These are phyloP conservation scores for Chiroxiphia lanceolata DNA, from an alignment of 2,797 vertebrate species.

Conservation along the genomic window DNA sequence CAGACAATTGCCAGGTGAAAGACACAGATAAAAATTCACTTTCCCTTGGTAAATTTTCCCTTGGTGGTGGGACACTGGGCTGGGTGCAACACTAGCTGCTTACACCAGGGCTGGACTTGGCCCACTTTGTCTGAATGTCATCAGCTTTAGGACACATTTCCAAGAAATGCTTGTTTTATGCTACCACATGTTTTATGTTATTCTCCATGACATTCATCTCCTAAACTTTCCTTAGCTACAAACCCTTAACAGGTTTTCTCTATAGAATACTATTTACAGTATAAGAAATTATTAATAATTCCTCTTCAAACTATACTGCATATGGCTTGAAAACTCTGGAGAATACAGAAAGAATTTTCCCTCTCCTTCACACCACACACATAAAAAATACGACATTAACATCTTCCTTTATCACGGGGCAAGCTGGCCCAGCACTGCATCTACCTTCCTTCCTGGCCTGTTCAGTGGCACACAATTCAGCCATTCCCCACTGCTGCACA, in stretches of 20 bases:
- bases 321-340: slow-evolving; percentile 32
- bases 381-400: not conserved
- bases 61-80: not conserved
- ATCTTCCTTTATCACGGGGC: not conserved
- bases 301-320: slow-evolving; percentile 24
- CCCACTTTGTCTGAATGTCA: not conserved
- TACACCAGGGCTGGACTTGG: not conserved
- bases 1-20: not conserved
- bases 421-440: not conserved
- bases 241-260: slow-evolving; percentile 51
- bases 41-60: not conserved
- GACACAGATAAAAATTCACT: not conserved
- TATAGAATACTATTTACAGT: slow-evolving; percentile 45
- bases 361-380: not conserved
- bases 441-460: not conserved
- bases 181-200: not conserved
- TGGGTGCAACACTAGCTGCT: not conserved
- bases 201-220: slow-evolving; percentile 8
- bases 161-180: not conserved
- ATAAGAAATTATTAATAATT: slow-evolving; percentile 63
- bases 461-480: not conserved
- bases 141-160: not conserved
- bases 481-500: not conserved
- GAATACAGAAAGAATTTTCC: slow-evolving; percentile 19
- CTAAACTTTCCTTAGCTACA: slow-evolving; percentile 21